Evolutionary conservation across 1,140 invertebrate genomes (phyloP), one percentile per base, ranked within the genome.

Genomic region (Sarcophaga peregrina): DNA sequence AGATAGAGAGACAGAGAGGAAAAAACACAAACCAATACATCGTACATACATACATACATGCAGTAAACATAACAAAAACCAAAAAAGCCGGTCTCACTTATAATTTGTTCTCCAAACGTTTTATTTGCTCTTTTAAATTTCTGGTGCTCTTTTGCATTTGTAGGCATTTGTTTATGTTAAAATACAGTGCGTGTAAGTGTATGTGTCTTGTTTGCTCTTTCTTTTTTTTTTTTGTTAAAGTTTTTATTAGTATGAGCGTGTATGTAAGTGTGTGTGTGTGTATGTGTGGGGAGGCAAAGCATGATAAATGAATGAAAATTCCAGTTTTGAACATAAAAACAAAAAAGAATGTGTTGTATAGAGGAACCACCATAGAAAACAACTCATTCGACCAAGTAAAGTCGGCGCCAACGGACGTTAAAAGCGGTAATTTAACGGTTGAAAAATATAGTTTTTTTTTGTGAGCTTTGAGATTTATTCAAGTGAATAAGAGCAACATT

Each of bases 41-140:
- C 48, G 1, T 75, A 78, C 75, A 50, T 10, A 50, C n/a, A 50
- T n/a, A n/a, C n/a, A n/a, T n/a, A n/a, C n/a, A n/a, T n/a, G n/a
- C n/a, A n/a, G n/a, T n/a, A n/a, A n/a, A n/a, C n/a, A n/a, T n/a
- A n/a, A n/a, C n/a, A n/a, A n/a, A n/a, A n/a, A n/a, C n/a, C n/a
- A n/a, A 50, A 78, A 78, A 78, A 78, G 75, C 75, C 75, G 75
- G 75, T 78, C 75, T 78, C 75, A 78, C 17, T 50, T 46, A 7
- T 7, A 62, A 17, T 17, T 62, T 13, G 6, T 50, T 8, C 48
- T 50, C 48, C n/a, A n/a, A n/a, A n/a, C n/a, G n/a, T n/a, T n/a
- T n/a, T n/a, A n/a, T n/a, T n/a, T n/a, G n/a, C n/a, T 1, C 25
- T 37, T 1, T 4, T 37, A 37, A 37, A 37, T 37, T 37, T 37